Base-by-base conservation (phyloP, 53 echinoderm and acorn worm species). In the Crossaster papposus region DNA sequence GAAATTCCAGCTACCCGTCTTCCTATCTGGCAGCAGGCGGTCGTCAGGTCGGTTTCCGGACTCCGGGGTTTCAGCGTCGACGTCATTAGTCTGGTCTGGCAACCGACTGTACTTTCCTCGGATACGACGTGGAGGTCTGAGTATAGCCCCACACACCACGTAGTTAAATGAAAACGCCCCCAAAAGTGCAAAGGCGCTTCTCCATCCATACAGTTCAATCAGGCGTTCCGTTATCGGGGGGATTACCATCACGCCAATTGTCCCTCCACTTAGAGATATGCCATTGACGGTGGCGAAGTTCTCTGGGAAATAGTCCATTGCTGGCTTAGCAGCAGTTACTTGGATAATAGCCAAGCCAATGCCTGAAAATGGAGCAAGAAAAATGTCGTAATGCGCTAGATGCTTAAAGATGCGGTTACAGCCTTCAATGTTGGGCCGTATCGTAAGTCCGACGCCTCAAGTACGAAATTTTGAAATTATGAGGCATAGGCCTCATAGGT, bases 271-370 rank as follows among this genome's bases (percentile, higher is more conserved):
- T 2, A 70, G 70, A 30, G 70, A 70, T 28, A 70, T 30, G 29
- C 70, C 70, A 30, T 70, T 70, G 70, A 30, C 70, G 12, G 70
- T 70, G 70, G 70, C 70, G 70, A 70, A 70, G 29, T 2, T 70
- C 20, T 70, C 31, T 28, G 70, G 70, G 14, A 70, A 70, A 28
- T 70, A 70, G 70, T 70, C 70, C 70, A 70, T 70, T 30, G 29
- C 6, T 11, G 70, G 70, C 24, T 70, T 70, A 11, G 29, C 70
- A 30, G 31, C 0, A 5, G 70, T 29, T 12, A 70, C 70, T 70
- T 70, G 10, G 5, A 70, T 6, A 9, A 70, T 11, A 70, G 70
- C 28, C 11, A 70, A 30, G 12, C 70, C 70, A 23, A 70, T 70
- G 29, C 70, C 70, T 70, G 22, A 58, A 58, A 18, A 58, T 17